phyloP scores from a whole-genome alignment of 2,113 vertebrate species.

The Opisthocomus hoazin region DNA sequence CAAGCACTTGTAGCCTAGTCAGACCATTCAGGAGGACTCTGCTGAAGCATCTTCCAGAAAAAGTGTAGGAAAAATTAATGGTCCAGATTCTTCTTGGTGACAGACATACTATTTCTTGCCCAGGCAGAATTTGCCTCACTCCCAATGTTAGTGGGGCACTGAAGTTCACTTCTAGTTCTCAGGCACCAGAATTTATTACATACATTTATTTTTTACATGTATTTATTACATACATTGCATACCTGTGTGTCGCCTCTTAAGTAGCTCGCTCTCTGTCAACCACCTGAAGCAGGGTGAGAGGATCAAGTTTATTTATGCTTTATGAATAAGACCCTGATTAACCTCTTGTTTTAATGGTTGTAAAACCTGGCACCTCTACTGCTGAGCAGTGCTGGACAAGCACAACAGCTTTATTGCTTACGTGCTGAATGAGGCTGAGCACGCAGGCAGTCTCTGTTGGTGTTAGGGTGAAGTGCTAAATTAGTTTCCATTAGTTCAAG shows the following conservation, averaged over 20 bases:
- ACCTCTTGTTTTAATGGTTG: slow-evolving; percentile 4
- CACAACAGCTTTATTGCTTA: slow-evolving; percentile 15
- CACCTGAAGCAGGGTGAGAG: neutral
- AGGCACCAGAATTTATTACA: neutral
- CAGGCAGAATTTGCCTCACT: neutral
- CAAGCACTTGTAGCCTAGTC: neutral
- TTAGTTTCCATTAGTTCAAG: slow-evolving; percentile 44
- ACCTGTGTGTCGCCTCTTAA: neutral
- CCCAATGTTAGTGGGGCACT: neutral
- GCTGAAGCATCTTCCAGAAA: neutral
- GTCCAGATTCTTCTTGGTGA: neutral
- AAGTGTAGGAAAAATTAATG: neutral
- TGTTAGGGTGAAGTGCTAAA: slow-evolving; percentile 28
- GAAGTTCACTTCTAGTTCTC: neutral
- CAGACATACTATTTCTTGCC: neutral
- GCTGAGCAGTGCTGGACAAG: neutral
- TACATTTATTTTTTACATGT: too few relatives aligned
- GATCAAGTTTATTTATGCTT: neutral
- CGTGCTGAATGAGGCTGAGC: slow-evolving; percentile 1
- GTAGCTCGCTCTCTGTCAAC: neutral
- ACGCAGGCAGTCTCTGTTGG: slow-evolving; percentile 29
- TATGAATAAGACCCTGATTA: neutral
- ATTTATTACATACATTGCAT: too few relatives aligned
- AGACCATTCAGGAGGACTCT: neutral
- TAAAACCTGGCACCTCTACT: slow-evolving; percentile 13